Evolutionary conservation across 2,888 invertebrate genomes (phyloP), one percentile per base, ranked within the genome.

Genomic region (Tachina lurida): DNA sequence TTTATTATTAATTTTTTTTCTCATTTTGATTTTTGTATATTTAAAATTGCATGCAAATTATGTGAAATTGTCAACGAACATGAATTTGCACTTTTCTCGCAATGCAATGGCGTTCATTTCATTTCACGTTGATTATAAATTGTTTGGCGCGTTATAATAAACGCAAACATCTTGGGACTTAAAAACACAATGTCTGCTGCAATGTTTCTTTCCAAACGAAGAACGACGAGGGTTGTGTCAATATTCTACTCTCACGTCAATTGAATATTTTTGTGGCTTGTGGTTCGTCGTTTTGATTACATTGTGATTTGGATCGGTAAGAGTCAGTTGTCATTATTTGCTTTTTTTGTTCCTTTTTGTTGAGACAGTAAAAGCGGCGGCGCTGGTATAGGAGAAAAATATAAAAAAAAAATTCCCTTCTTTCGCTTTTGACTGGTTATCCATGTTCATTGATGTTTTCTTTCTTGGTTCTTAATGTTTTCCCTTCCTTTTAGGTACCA

Each of bases 31-130:
- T 68, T 75, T 76, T 67, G 52, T 79, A 56, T 79, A 60, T 73
- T 60, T 73, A 79, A 86, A 83, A 86, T 83, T 86, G 83, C 86
- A 86, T 83, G 86, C 86, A 86, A 86, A 86, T 86, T 91, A 91
- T 91, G 90, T 90, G 90, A 91, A 91, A 91, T 90, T 91, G 91
- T 91, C 91, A 91, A 90, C 90, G 90, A 91, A 91, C 91, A 91
- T 90, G 91, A 90, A 90, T 91, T 91, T 91, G 91, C 91, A 91
- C 91, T 91, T 91, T 91, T 89, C 87, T 87, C 90, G 89, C 91
- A 90, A 89, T 90, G 90, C 90, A 89, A 80, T 43, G 80, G 89
- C 89, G 89, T 88, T 89, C 82, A 87, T 86, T 90, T 90, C 81
- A 87, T 84, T 90, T 89, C 89, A 87, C 87, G 88, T 84, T 88